Percentiles rank a stretch among this genome's conserved stretches.
Evolutionary conservation across 2,113 vertebrate genomes (phyloP).

Genomic region (Cyanistes caeruleus): DNA sequence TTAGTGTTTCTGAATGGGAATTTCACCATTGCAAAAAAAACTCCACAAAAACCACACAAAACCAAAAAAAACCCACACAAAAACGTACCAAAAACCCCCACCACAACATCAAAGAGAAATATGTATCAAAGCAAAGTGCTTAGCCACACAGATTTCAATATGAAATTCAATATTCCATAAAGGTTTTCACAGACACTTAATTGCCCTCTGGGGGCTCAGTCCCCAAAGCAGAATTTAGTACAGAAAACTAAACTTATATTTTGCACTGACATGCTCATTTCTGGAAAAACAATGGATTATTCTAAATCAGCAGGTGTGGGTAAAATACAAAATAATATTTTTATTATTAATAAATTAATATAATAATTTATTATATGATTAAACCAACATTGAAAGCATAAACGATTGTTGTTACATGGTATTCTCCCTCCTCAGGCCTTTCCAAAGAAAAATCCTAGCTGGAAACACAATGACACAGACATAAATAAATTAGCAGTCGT

Average conservation of each 20-base stretch:
- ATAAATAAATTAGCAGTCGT: neutral
- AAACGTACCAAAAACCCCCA: rapidly evolving
- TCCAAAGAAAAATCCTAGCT: neutral
- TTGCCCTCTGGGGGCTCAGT: neutral
- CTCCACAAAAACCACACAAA: neutral
- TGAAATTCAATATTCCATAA: neutral
- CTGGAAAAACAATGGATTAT: neutral
- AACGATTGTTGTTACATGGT: neutral
- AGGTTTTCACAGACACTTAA: conserved; percentile 7
- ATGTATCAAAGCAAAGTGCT: neutral
- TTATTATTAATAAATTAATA: too few relatives aligned
- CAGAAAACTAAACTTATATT: neutral
- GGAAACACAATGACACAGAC: neutral
- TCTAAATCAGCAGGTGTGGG: neutral
- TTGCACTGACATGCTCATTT: neutral
- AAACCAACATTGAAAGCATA: neutral
- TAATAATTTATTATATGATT: too few relatives aligned
- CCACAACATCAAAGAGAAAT: neutral
- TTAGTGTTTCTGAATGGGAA: neutral
- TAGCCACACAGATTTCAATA: neutral
- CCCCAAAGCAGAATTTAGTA: neutral
- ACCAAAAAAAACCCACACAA: neutral
- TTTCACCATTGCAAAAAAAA: neutral
- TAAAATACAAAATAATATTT: neutral
- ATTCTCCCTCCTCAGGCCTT: neutral